Base-by-base conservation (phyloP, 2,888 invertebrate species). In the Anodontia alba region DNA sequence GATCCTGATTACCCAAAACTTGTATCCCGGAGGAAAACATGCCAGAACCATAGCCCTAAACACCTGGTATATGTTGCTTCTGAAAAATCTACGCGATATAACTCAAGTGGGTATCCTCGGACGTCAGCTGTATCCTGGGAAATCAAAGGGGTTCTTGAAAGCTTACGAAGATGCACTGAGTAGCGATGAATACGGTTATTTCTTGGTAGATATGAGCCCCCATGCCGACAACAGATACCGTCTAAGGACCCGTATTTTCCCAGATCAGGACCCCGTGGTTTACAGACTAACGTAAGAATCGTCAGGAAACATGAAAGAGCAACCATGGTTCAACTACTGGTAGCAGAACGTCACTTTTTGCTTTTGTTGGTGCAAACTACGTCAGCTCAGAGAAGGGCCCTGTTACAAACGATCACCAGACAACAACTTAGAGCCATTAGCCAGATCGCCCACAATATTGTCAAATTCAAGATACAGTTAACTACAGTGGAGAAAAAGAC, bases 31-130 rank as follows among this genome's bases (percentile, higher is more conserved):
- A 17, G 77, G 73, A 17, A 78, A 78, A 57, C 49, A 57, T 20
- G 78, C 78, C 10, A 36, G 73, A 49, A 78, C 78, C 31, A 78
- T 78, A 7, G 73, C 78, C 10, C 26, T 78, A 57, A 78, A 78
- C 7, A 42, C 7, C n/a, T n/a, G n/a, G n/a, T 73, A 73, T 23
- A 38, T 73, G 68, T 43, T 76, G 20, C 49, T 76, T 5, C 42
- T 76, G 71, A 76, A 71, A 38, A 76, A 70, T 76, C 12, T 70
- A 29, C 38, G 76, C 42, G 76, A 76, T 46, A 46, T 49, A 7
- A 62, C 71, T n/a, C 76, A 76, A 51, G 67, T 76, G n/a, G 0
- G 1, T 3, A 23, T 54, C 26, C 38, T 75, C 3, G 75, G 43
- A 29, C 26, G 75, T 29, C 75, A 75, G 36, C 42, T 75, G 17